phyloP scores from a whole-genome alignment of 2,113 vertebrate genomes.

The Rhinopomastus cyanomelas region DNA sequence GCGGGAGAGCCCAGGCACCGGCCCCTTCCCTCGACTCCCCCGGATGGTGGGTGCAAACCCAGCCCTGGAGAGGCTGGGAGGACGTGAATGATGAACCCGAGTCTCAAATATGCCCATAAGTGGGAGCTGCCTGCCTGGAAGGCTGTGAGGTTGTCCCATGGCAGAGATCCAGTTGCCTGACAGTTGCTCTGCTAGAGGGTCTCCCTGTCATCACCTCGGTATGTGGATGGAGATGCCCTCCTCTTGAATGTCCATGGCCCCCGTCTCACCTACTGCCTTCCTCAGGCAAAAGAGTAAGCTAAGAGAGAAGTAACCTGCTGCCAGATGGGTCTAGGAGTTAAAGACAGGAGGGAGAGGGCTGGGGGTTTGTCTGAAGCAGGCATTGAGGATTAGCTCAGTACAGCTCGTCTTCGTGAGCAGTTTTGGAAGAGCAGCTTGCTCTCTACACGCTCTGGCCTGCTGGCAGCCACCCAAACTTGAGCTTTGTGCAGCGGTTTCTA shows the following conservation, averaged over 20 bases:
- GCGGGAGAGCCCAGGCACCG: neutral
- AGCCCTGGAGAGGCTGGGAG: neutral
- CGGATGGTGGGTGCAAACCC: neutral
- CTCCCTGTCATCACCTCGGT: neutral
- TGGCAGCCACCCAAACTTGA: slow-evolving; percentile 29
- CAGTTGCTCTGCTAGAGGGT: neutral
- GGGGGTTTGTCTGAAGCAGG: neutral
- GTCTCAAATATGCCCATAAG: neutral
- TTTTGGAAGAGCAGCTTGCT: neutral
- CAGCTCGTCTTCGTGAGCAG: slow-evolving; percentile 9
- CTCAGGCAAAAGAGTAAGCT: neutral
- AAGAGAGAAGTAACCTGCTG: neutral
- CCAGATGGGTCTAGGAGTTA: neutral
- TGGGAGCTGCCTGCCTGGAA: neutral
- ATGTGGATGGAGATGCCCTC: neutral
- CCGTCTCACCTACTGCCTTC: neutral
- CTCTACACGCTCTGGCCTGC: neutral
- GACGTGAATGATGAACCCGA: neutral
- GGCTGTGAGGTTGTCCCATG: neutral
- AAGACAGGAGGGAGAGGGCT: neutral
- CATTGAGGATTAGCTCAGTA: neutral
- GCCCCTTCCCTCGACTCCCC: neutral
- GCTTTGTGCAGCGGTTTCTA: slow-evolving; percentile 27
- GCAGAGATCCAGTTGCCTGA: neutral
- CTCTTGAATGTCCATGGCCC: neutral